Base-by-base conservation (phyloP, 2,888 invertebrate species). In the Silvanus unidentatus region DNA sequence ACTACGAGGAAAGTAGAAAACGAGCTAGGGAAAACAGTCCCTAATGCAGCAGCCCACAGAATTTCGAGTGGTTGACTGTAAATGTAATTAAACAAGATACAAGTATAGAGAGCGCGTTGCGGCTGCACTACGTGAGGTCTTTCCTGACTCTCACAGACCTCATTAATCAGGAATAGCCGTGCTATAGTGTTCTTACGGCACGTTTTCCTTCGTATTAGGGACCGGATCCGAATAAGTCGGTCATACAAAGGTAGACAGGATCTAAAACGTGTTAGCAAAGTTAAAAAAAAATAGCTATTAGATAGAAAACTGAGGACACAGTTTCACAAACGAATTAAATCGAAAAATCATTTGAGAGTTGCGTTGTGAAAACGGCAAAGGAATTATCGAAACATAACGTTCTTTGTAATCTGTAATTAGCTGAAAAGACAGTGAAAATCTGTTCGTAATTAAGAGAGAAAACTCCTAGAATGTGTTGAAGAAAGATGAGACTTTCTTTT, bases 71-170 rank as follows among this genome's bases (percentile, higher is more conserved):
- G 53, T 49, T 43, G 49, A 47, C 44, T 49, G 36, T 45, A 48
- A 53, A 55, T 55, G 50, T 53, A 58, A 55, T 58, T 58, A 58
- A 47, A 42, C 48, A 48, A 54, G 54, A 55, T 53, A 54, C 50
- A 47, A 51, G 54, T 46, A 45, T 28, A 39, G 53, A 43, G 49
- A 34, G 39, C 40, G 44, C 49, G 51, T 49, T 53, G 51, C 40
- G 51, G 51, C 48, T 39, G 42, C 43, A 48, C 47, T 51, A 54
- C 55, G 56, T 54, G 55, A 53, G 55, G 52, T 53, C 54, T 51
- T 50, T 48, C 46, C 48, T 46, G 54, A 49, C 49, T 43, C 49
- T 46, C 38, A 45, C 52, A 50, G 55, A 53, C 51, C 55, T 55
- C 54, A 56, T 56, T 58, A 58, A 58, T 56, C 58, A 56, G 48